Evolutionary conservation across 2,888 invertebrate genomes (phyloP), one percentile per base, ranked within the genome.

Genomic region (Dusona sp.): DNA sequence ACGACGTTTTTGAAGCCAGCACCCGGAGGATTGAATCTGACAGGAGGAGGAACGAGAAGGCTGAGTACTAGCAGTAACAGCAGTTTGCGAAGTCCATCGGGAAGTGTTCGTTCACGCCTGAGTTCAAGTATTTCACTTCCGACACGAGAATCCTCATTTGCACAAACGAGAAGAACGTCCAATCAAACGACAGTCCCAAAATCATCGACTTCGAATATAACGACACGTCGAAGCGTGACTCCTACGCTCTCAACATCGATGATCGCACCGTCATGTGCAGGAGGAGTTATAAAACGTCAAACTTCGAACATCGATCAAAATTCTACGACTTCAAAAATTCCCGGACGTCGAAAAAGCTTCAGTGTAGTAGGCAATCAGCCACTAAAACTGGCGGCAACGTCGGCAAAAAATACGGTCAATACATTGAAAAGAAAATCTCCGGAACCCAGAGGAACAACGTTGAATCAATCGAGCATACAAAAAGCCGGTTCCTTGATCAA

Each of bases 1-100:
- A 80, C 16, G 45, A 78, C 78, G 19, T 89, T 89, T 77, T 36
- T 81, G 51, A 90, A 89, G 68, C 88, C 89, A 9, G 77, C 84
- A 3, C 45, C 68, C 11, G 75, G 57, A 57, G 78, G 38, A 0
- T 48, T 81, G 29, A 80, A 64, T 9, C 48, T 42, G 29, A 81
- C 77, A 2, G 45, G 19, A 29, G 48, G 65, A 33, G 57, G 16
- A 36, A 64, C 61, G 51, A 22, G 74, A 16, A 75, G 70, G 42
- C 51, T 67, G 22, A 75, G 82, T 22, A 84, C 61, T 16, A 73
- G 38, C 38, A 64, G 51, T 51, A 80, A 68, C 29, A 70, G 48
- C 64, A 72, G 75, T 45, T 45, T 79, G n/a, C 79, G 77, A 11
- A 83, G 77, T 73, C 84, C 75, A 38, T 45, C 74, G 8, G 70